phyloP scores from a whole-genome alignment of 2,797 vertebrate genomes.

The Champsocephalus gunnari region DNA sequence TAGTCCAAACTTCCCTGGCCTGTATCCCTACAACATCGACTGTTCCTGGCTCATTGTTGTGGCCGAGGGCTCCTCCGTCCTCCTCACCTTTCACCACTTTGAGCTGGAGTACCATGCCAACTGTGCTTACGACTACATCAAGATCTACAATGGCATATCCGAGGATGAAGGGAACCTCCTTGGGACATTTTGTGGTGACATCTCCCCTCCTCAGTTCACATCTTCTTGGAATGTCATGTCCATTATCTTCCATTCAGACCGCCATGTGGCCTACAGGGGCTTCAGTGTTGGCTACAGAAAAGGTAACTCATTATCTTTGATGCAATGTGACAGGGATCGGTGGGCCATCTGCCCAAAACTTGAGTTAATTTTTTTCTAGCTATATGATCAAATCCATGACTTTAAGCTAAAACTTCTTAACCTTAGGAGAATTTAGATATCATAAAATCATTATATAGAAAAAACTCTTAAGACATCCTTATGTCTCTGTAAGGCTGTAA shows the following conservation, averaged over 20 bases:
- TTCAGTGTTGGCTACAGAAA: conserved; percentile 92
- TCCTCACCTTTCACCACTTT: conserved; percentile 94
- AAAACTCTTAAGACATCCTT: not conserved
- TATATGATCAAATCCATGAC: conserved; percentile 9
- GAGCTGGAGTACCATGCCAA: conserved; percentile 92
- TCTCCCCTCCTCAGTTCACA: conserved; percentile 90
- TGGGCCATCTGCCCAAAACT: conserved; percentile 19
- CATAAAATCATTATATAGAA: conserved; percentile 8
- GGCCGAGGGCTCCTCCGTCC: conserved; percentile 93
- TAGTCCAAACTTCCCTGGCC: conserved; percentile 95
- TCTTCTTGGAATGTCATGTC: conserved; percentile 98
- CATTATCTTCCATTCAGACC: conserved; percentile 94
- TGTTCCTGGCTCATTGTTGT: conserved; percentile 97
- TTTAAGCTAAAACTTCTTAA: conserved; percentile 20
- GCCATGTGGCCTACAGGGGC: conserved; percentile 92
- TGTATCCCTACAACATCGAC: conserved; percentile 93
- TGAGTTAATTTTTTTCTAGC: conserved; percentile 19
- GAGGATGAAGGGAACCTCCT: conserved; percentile 93
- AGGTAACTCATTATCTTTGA: conserved; percentile 82
- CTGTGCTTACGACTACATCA: conserved; percentile 95
- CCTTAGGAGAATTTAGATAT: not conserved
- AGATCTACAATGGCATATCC: conserved; percentile 94
- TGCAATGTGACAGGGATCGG: conserved; percentile 32
- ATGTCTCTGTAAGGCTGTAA: not conserved
- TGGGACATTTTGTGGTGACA: conserved; percentile 93